phyloP scores from a whole-genome alignment of 2,113 vertebrate species.

The Thamnophis sirtalis region DNA sequence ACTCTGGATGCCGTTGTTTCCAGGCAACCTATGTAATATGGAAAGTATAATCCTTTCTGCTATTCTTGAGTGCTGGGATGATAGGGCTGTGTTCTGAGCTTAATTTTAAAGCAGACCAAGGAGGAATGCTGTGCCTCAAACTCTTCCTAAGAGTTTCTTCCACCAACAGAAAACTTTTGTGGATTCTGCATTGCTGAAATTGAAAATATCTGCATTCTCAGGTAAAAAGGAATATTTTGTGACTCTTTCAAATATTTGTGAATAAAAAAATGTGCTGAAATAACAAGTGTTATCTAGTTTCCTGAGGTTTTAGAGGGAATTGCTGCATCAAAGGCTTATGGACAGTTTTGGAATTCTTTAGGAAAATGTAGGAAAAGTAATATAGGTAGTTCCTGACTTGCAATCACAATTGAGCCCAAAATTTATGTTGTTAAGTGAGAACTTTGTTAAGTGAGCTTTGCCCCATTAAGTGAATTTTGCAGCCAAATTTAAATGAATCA shows the following conservation, averaged over 20 bases:
- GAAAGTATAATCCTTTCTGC: neutral
- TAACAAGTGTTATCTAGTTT: no score
- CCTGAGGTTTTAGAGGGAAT: neutral
- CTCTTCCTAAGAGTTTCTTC: neutral
- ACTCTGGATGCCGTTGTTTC: neutral
- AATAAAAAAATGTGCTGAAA: neutral
- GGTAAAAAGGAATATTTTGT: neutral
- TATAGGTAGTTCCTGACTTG: no score
- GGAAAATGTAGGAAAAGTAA: neutral
- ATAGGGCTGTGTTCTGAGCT: neutral
- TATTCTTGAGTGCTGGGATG: neutral
- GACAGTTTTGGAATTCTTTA: neutral
- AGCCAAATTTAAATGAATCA: no score
- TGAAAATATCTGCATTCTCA: neutral
- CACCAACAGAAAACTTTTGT: neutral
- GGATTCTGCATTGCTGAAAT: neutral
- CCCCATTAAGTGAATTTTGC: no score
- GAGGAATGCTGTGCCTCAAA: neutral
- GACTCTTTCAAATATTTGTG: neutral
- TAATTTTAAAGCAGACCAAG: neutral
- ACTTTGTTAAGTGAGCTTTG: no score
- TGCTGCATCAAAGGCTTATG: neutral
- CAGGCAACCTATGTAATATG: neutral
- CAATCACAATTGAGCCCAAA: no score
- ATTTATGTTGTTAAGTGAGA: no score